phyloP scores from a whole-genome alignment of 1,140 invertebrate species.

The Drosophila ohnishii region DNA sequence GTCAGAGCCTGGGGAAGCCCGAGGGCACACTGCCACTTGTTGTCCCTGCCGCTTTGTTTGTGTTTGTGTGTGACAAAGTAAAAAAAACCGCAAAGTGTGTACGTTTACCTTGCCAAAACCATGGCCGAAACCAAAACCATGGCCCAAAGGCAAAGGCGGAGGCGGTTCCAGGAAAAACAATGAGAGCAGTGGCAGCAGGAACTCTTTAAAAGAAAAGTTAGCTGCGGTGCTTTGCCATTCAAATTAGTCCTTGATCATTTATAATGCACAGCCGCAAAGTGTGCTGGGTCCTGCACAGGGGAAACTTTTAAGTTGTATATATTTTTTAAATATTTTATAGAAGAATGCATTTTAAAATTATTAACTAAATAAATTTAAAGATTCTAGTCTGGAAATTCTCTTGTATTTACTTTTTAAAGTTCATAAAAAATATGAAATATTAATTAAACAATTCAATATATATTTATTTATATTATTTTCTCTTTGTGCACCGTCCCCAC shows the following conservation, averaged over 20 bases:
- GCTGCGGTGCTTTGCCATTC: slow-evolving; percentile 42
- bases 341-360: neutral
- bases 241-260: slow-evolving; percentile 47
- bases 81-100: slow-evolving; percentile 41
- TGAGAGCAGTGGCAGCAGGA: slow-evolving; percentile 12
- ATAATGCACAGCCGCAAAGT: slow-evolving; percentile 40
- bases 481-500: slow-evolving; percentile 6
- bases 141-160: neutral
- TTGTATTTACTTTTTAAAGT: neutral
- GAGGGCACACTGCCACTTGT: slow-evolving; percentile 28
- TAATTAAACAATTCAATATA: neutral
- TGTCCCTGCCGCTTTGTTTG: slow-evolving; percentile 18
- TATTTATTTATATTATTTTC: slow-evolving; percentile 2
- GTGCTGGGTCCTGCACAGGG: slow-evolving; percentile 9
- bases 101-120: slow-evolving; percentile 30
- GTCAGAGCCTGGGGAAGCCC: neutral
- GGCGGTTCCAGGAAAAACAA: slow-evolving; percentile 20
- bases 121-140: slow-evolving; percentile 21
- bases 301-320: neutral
- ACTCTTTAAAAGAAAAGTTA: slow-evolving; percentile 52
- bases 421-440: too few species aligned
- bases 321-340: neutral
- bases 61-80: slow-evolving; percentile 40
- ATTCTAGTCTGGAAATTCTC: neutral
- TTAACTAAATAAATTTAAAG: neutral